Base-by-base conservation (phyloP, 1,140 invertebrate genomes). In the Euglossa dilemma region DNA sequence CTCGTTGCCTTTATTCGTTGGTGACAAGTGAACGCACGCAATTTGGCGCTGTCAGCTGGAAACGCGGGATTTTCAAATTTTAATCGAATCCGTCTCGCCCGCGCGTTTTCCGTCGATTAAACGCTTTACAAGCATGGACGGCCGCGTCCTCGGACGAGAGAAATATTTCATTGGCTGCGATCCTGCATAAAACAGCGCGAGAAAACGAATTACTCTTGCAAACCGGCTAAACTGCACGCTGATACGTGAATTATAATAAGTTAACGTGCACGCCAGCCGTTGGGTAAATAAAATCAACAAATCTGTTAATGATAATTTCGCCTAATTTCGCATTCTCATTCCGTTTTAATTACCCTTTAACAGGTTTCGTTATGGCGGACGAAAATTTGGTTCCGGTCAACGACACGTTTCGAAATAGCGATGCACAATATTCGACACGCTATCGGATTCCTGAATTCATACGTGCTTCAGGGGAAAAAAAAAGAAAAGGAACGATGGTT, bases 51-150 rank as follows among this genome's bases (percentile, higher is more conserved):
- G 79, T 80, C 71, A 72, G 25, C 11, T 14, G 57, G 50, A 73
- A 80, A 63, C 77, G 57, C 59, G 79, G 59, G 36, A 80, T 80
- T 73, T 73, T 80, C 78, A 73, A 80, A 80, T 59, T 72, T 80
- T 80, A 80, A 80, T 80, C 70, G 79, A 74, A 74, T 69, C 59
- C 25, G 36, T 43, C 47, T 25, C 56, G 28, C 4, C 18, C n/a
- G 23, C 54, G 47, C 2, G 20, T 25, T 47, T 25, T 6, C 54
- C n/a, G 28, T 45, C 57, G 59, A 74, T 54, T 74, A 64, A 80
- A 74, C 47, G 63, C 16, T 73, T 54, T 54, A 45, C 71, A 59
- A 57, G 28, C 36, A 23, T 8, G 71, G 12, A 57, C 11, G 20
- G 18, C 36, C 43, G 23, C 8, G 20, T 25, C 9, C 45, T n/a